These are phyloP conservation scores for Drosophila nannoptera DNA, from an alignment of 1,140 invertebrate species.

Conservation along the genomic window DNA sequence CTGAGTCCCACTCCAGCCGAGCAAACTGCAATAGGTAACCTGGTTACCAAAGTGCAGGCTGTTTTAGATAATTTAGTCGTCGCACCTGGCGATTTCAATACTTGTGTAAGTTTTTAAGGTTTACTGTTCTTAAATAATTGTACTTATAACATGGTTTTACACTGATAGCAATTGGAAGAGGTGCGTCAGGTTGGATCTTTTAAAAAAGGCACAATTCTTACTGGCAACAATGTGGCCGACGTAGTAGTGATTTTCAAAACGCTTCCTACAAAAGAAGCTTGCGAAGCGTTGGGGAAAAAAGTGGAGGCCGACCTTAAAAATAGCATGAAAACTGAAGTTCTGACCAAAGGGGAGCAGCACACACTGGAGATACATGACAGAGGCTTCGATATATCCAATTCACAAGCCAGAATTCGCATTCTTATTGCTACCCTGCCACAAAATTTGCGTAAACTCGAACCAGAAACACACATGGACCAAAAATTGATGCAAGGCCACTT, in stretches of 20 bases:
- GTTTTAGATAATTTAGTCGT: constrained; percentile 96
- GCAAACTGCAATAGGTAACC: constrained; percentile 92
- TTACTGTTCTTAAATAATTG: too few species aligned
- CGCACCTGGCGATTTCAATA: constrained; percentile 94
- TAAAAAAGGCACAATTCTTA: constrained; percentile 98
- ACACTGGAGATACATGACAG: constrained; percentile 85
- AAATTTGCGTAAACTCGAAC: constrained; percentile 94
- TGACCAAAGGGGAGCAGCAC: constrained; percentile 82
- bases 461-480: constrained; percentile 92
- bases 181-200: constrained; percentile 97
- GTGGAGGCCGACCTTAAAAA: constrained; percentile 90
- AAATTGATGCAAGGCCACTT: constrained; percentile 93
- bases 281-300: constrained; percentile 93
- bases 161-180: constrained; percentile 93
- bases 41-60: constrained; percentile 95
- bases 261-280: constrained; percentile 95
- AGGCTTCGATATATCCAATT: constrained; percentile 90
- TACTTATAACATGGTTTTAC: neutral
- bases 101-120: constrained; percentile 88
- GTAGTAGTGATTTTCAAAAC: constrained; percentile 99
- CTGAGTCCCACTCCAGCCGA: constrained; percentile 93
- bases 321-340: constrained; percentile 82
- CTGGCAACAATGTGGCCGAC: constrained; percentile 96
- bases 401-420: constrained; percentile 91
- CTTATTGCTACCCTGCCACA: constrained; percentile 95